These are phyloP conservation scores for Caenorhabditis angaria DNA, from an alignment of 2,888 invertebrate genomes.

Conservation along the genomic window DNA sequence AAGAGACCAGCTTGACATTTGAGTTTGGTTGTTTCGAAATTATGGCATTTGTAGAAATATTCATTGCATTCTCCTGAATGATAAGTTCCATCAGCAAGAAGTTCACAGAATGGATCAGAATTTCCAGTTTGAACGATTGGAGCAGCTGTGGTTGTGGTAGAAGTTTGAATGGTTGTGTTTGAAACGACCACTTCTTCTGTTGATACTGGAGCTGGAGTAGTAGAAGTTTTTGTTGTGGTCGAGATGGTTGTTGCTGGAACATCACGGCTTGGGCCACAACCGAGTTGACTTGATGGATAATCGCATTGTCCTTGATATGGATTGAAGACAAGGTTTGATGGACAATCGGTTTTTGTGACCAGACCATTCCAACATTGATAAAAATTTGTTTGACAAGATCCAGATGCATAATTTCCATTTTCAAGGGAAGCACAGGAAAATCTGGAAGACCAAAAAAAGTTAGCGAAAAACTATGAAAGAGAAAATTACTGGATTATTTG, in stretches of 20 bases:
- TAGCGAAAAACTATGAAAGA: too few relatives aligned
- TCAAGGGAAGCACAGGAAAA: slow-evolving; percentile 30
- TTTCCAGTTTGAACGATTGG: not conserved
- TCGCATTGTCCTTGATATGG: slow-evolving; percentile 49
- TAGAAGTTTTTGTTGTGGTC: not conserved
- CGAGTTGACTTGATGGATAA: slow-evolving; percentile 24
- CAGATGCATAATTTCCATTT: slow-evolving; percentile 43
- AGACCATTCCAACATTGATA: slow-evolving; percentile 36
- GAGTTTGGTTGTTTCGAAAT: slow-evolving; percentile 25
- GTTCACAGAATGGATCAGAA: slow-evolving; percentile 40
- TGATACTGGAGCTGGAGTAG: too few relatives aligned
- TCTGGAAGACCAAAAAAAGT: slow-evolving; percentile 14
- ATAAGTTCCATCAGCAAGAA: slow-evolving; percentile 46
- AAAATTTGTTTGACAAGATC: slow-evolving; percentile 32
- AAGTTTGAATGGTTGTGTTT: not conserved
- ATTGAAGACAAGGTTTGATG: slow-evolving; percentile 44
- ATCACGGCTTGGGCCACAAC: slow-evolving; percentile 13
- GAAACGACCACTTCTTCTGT: not conserved
- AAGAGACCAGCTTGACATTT: slow-evolving; percentile 55
- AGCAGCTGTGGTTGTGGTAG: slow-evolving; percentile 8
- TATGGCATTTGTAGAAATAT: slow-evolving; percentile 36
- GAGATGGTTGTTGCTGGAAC: slow-evolving; percentile 6
- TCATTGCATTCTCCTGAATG: slow-evolving; percentile 30
- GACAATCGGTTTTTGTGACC: slow-evolving; percentile 27
- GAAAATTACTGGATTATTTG: not conserved